Evolutionary conservation across 2,797 vertebrate species (phyloP).

Genomic region (Linurgus olivaceus): DNA sequence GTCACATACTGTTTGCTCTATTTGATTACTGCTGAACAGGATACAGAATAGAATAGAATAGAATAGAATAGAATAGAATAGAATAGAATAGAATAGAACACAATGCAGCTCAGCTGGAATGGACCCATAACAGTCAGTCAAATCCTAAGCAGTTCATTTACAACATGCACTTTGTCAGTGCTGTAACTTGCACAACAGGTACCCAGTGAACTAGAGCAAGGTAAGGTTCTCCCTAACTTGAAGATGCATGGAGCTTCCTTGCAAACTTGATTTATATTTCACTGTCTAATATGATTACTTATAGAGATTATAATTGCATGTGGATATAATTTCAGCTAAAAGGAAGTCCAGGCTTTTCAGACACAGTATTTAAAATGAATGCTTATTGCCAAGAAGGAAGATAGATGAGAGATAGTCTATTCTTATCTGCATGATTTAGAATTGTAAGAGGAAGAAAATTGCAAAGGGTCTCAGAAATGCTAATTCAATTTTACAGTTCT

Average conservation of each 20-base stretch:
- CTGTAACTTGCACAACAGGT: background rate
- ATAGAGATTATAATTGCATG: background rate
- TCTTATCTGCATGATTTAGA: background rate
- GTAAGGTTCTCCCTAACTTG: background rate
- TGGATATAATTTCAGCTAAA: background rate
- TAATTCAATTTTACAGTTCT: background rate
- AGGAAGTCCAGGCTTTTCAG: background rate
- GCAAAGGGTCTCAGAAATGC: background rate
- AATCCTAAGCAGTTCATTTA: background rate
- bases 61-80: background rate
- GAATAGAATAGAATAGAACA: background rate
- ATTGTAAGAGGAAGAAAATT: conserved; percentile 6
- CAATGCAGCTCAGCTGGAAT: background rate
- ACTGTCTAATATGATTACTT: background rate
- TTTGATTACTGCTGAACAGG: background rate
- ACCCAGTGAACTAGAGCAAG: background rate
- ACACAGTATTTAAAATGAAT: background rate
- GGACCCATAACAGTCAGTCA: background rate
- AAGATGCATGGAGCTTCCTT: background rate
- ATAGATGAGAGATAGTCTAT: background rate
- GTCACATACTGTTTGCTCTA: background rate
- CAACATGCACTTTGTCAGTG: background rate
- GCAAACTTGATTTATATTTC: background rate
- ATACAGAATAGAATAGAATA: background rate
- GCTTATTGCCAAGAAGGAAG: background rate